Evolutionary conservation across 2,113 vertebrate genomes (phyloP).

Genomic region (Poeciliopsis occidentalis): DNA sequence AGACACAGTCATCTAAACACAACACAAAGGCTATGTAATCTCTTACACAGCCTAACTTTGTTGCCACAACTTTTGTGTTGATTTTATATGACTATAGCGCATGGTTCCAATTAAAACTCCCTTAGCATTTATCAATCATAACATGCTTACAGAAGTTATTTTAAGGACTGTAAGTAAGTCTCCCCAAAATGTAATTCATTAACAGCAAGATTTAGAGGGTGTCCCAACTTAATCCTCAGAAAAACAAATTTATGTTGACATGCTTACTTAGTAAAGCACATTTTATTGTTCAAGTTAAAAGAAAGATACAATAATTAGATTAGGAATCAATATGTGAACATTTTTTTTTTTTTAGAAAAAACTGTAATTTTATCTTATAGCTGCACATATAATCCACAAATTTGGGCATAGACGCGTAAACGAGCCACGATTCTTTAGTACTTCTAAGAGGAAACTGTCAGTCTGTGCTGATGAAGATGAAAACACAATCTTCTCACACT

Average conservation of each 20-base stretch:
- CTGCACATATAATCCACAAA: constrained; percentile 12
- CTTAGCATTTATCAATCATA: no score
- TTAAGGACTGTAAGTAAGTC: no score
- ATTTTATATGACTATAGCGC: no score
- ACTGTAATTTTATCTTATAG: not conserved
- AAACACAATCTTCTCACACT: constrained; percentile 25
- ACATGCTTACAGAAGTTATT: no score
- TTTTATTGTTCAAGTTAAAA: not conserved
- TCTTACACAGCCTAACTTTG: not conserved
- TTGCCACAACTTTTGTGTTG: no score
- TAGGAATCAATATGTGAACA: not conserved
- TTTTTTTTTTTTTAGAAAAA: not conserved
- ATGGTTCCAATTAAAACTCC: no score
- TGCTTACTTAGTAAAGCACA: not conserved
- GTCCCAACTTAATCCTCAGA: no score
- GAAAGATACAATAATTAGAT: not conserved
- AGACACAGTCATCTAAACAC: constrained; percentile 22
- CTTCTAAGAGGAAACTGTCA: not conserved
- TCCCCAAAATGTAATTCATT: no score
- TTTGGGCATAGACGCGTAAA: constrained; percentile 11
- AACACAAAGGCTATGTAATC: not conserved
- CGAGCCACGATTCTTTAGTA: not conserved
- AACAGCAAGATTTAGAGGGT: no score
- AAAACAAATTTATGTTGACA: no score
- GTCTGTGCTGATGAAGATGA: constrained; percentile 14